Evolutionary conservation across 2,113 vertebrate genomes (phyloP).

Genomic region (Sapajus apella): DNA sequence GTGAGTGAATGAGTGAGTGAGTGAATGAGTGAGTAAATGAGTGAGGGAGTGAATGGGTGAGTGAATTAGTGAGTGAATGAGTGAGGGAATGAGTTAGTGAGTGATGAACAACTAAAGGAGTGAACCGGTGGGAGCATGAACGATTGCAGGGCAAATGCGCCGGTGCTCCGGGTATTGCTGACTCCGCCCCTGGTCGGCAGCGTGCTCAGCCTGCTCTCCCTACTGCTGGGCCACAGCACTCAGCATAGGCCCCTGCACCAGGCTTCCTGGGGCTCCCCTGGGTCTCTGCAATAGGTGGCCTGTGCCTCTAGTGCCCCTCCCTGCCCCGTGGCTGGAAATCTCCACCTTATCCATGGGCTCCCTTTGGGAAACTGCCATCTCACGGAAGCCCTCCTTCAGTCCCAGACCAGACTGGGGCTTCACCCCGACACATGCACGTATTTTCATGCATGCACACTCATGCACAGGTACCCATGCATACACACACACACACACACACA

Average conservation of each 20-base stretch:
- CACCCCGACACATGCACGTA: too few species aligned
- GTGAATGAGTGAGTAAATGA: rapidly evolving
- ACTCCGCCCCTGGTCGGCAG: too few species aligned
- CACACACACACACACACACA: too few species aligned
- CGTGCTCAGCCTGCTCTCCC: not conserved
- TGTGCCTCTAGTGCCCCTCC: not conserved
- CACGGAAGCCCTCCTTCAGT: too few species aligned
- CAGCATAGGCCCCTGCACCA: too few species aligned
- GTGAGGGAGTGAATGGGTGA: rapidly evolving
- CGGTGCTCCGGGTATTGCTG: too few species aligned
- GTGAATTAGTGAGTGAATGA: not conserved
- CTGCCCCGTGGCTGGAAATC: too few species aligned
- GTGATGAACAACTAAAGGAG: too few species aligned
- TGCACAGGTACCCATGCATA: not conserved
- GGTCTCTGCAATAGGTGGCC: not conserved
- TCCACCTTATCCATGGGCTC: not conserved
- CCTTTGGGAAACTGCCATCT: too few species aligned
- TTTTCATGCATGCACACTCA: too few species aligned
- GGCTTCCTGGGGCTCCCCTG: not conserved
- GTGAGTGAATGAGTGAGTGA: rapidly evolving
- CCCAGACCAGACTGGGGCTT: not conserved
- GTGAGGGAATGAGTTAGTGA: rapidly evolving
- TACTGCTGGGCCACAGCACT: rapidly evolving
- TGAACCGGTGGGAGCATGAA: not conserved
- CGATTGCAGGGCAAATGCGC: rapidly evolving